Evolutionary conservation across 2,113 vertebrate species (phyloP), one percentile per base, ranked within the genome.

Genomic region (Opisthocomus hoazin): DNA sequence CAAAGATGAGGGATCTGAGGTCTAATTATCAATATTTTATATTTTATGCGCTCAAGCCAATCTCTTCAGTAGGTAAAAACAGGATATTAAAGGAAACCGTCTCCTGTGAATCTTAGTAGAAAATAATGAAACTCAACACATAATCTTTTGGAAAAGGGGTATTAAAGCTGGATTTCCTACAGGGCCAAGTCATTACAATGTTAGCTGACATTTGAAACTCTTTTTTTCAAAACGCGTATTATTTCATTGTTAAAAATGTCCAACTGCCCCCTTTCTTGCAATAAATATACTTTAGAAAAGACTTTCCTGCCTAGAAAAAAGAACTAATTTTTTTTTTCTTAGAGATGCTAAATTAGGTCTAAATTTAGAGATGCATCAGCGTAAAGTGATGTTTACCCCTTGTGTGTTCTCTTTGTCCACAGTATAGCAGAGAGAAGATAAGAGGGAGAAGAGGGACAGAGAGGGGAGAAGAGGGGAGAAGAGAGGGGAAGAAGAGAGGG

Each of bases 31-130:
- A 51, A 43, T 70, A 92, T 75, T 87, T 88, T 81, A 12, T 53
- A 54, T 82, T 92, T 92, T 53, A 45, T 22, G 14, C 0, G 0
- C 84, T 75, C 36, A 15, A 57, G 50, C 23, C 57, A 43, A 63
- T 95, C 89, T 88, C 43, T 10, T 88, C 65, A 57, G 54, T 24
- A 66, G n/a, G 76, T 26, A 90, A 96, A 94, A 96, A 39, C 27
- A 78, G 56, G 82, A 89, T 85, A 88, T 90, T 94, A 84, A 93
- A 91, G 68, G 90, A 87, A 94, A 93, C 1, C 64, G 69, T 60
- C 86, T 91, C 56, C 80, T 3, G 8, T 84, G 86, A 84, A 53
- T 84, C 69, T 87, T n/a, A 30, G 53, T 7, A 46, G 80, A 91
- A 90, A 93, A 92, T 87, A 96, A 87, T 84, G 86, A 82, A 95